A percentile compares a stretch with the other conserved stretches of the same genome.
Evolutionary conservation across 2,113 vertebrate species (phyloP).

Genomic region (Sardina pilchardus): DNA sequence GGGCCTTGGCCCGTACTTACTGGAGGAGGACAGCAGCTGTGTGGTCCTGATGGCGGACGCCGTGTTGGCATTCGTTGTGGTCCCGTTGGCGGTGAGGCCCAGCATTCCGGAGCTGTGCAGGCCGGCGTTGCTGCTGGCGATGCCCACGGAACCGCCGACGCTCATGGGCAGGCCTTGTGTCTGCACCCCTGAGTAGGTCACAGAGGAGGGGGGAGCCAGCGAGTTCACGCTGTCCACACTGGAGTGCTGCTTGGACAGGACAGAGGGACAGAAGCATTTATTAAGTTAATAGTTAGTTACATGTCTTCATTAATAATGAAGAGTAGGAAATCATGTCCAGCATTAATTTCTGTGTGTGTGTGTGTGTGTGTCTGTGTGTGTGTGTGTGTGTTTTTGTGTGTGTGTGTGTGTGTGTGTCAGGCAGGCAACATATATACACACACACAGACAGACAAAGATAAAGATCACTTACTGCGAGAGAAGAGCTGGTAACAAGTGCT

Average conservation of each 20-base stretch:
- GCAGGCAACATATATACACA: no score
- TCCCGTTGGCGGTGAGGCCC: slow-evolving; percentile 80
- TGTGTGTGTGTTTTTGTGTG: neutral
- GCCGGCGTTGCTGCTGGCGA: slow-evolving; percentile 52
- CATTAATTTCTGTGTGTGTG: neutral
- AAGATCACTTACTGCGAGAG: slow-evolving; percentile 79
- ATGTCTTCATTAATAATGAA: no score
- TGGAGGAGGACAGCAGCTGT: slow-evolving; percentile 82
- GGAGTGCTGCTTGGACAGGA: slow-evolving; percentile 76
- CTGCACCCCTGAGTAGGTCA: slow-evolving; percentile 73
- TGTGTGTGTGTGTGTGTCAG: neutral
- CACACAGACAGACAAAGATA: no score
- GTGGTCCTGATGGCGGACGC: slow-evolving; percentile 76
- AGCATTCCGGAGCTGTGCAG: slow-evolving; percentile 77
- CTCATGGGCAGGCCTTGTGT: slow-evolving; percentile 65
- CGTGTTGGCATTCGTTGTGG: slow-evolving; percentile 65
- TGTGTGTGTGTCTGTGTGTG: neutral
- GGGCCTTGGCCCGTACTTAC: slow-evolving; percentile 39
- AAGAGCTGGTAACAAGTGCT: slow-evolving; percentile 75
- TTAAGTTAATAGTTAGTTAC: no score
- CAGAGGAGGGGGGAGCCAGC: slow-evolving; percentile 76
- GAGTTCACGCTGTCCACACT: slow-evolving; percentile 79
- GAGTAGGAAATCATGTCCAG: neutral
- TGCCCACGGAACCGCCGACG: slow-evolving; percentile 52
- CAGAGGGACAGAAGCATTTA: no score